Conservation (phyloP, 92 coral and sea anemone species). For the Bergia puertoricense region DNA sequence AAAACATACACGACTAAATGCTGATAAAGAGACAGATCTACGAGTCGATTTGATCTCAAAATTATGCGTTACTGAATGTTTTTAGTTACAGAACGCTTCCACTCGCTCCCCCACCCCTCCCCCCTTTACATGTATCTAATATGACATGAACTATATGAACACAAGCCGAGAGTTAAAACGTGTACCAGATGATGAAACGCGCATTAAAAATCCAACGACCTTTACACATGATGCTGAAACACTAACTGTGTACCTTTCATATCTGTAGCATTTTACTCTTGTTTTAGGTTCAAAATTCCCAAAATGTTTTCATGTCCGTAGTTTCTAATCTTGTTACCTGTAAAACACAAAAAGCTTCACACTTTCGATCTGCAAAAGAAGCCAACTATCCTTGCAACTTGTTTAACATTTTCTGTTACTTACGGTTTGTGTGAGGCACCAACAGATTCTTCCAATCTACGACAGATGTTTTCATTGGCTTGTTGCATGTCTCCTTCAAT, state of each 20-base stretch:
- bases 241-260: not conserved
- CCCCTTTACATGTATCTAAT: too few species aligned
- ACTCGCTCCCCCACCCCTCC: too few species aligned
- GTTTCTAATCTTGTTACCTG: not conserved
- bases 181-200: not conserved
- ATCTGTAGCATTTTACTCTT: not conserved
- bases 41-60: too few species aligned
- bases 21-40: too few species aligned
- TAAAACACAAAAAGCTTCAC: not conserved
- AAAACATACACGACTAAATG: too few species aligned
- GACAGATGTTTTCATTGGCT: conserved; percentile 88
- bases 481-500: conserved; percentile 79
- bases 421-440: conserved; percentile 66
- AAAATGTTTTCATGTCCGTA: not conserved
- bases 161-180: too few species aligned
- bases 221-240: not conserved
- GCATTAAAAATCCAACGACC: too few species aligned
- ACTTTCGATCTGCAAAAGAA: not conserved
- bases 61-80: too few species aligned
- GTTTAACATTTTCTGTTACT: conserved; percentile 26
- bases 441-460: conserved; percentile 84
- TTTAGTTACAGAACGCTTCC: too few species aligned
- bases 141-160: too few species aligned
- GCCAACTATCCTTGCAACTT: not conserved
- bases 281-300: not conserved